Conservation (phyloP, 1,140 invertebrate genomes). For the Glomeris maerens region DNA sequence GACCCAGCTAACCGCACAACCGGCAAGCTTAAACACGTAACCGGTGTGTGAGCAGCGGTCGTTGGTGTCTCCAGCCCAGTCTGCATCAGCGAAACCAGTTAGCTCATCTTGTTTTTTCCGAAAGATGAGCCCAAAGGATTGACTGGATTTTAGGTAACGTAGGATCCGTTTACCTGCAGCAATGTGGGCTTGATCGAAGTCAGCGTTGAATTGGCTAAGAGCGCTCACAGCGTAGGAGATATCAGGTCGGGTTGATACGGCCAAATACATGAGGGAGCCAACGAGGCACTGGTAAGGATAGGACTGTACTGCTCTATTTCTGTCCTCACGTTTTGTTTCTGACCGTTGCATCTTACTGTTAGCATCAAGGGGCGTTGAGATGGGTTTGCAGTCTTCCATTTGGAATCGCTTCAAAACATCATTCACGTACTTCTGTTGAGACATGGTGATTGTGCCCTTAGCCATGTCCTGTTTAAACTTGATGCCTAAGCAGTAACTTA, state of each 20-base stretch:
- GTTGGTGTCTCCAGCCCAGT: constrained; percentile 15
- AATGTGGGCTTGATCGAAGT: constrained; percentile 29
- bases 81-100: constrained; percentile 15
- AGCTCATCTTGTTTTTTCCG: not conserved
- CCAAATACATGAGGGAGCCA: constrained; percentile 1
- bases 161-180: constrained; percentile 30
- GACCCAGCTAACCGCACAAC: constrained; percentile 14
- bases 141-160: constrained; percentile 32
- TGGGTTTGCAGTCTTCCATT: constrained; percentile 12
- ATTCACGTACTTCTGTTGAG: constrained; percentile 9
- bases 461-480: not conserved
- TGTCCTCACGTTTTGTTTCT: not conserved
- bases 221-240: constrained; percentile 26
- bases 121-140: constrained; percentile 15
- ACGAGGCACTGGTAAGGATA: constrained; percentile 16
- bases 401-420: constrained; percentile 15
- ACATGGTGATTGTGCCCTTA: constrained; percentile 6
- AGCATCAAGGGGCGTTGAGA: constrained; percentile 9
- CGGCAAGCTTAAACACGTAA: constrained; percentile 11
- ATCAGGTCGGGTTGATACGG: constrained; percentile 10
- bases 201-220: constrained; percentile 32
- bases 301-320: constrained; percentile 8
- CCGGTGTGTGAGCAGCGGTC: constrained; percentile 14
- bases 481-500: constrained; percentile 8
- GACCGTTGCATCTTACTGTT: not conserved